These are phyloP conservation scores for Sander lucioperca DNA, from an alignment of 2,113 vertebrate genomes.

Conservation along the genomic window DNA sequence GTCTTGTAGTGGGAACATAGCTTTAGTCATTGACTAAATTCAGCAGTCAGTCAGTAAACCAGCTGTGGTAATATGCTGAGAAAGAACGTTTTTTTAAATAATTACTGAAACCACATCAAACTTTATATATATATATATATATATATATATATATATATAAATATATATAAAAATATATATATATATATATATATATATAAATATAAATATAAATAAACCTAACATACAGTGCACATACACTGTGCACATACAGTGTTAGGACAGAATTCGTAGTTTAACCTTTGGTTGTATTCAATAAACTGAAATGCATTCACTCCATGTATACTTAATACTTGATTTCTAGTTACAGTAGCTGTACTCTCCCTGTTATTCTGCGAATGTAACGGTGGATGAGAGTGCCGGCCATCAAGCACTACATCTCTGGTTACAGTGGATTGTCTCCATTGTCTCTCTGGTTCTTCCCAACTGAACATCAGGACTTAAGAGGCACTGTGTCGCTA, in stretches of 20 bases:
- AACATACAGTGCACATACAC: not conserved
- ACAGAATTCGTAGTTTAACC: not conserved
- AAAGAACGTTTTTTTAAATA: not conserved
- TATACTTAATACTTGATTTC: not conserved
- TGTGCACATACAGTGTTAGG: not conserved
- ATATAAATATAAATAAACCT: too few relatives aligned
- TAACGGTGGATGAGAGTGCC: not conserved
- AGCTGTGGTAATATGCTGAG: not conserved
- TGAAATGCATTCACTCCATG: not conserved
- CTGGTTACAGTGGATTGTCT: slow-evolving; percentile 14
- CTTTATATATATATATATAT: too few relatives aligned
- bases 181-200: too few relatives aligned
- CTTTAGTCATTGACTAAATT: not conserved
- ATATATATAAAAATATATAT: too few relatives aligned
- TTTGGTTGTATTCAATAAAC: not conserved
- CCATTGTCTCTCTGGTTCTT: slow-evolving; percentile 34
- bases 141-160: too few relatives aligned
- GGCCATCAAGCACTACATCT: not conserved
- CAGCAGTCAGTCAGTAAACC: not conserved
- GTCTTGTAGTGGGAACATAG: too few relatives aligned
- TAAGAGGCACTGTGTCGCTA: slow-evolving; percentile 67
- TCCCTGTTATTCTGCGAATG: not conserved
- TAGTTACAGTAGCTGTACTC: not conserved
- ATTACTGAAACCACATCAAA: too few relatives aligned
- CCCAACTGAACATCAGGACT: slow-evolving; percentile 30